Conservation (phyloP, 2,113 vertebrate genomes). For the Myrmecophaga tridactyla region DNA sequence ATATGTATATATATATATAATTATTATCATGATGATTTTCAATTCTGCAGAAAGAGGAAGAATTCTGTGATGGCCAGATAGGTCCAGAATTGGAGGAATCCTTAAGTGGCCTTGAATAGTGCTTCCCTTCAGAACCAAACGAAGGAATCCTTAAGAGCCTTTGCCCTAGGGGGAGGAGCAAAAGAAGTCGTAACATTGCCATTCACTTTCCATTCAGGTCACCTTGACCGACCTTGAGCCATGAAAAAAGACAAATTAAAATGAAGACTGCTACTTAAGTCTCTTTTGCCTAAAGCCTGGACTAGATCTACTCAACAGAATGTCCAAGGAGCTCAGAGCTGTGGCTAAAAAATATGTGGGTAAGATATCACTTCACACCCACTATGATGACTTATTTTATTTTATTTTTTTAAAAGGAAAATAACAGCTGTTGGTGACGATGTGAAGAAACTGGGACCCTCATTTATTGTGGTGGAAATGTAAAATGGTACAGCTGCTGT, state of each 20-base stretch:
- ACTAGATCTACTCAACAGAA: neutral
- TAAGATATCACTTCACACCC: neutral
- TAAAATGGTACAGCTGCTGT: too few relatives aligned
- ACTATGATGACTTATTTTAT: too few relatives aligned
- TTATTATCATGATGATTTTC: neutral
- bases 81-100: neutral
- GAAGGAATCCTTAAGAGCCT: neutral
- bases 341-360: neutral
- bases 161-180: neutral
- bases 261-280: neutral
- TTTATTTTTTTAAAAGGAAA: too few relatives aligned
- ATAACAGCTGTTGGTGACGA: too few relatives aligned
- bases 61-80: neutral
- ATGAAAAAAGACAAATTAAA: neutral
- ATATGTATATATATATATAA: too few relatives aligned
- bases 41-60: constrained; percentile 39
- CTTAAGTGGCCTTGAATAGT: neutral
- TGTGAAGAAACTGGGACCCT: too few relatives aligned
- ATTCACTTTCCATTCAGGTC: neutral
- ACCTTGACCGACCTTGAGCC: neutral
- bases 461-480: too few relatives aligned
- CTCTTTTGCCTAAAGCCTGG: neutral
- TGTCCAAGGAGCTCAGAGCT: neutral
- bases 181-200: neutral
- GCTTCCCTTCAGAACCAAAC: neutral